Base-by-base conservation (phyloP, 2,797 vertebrate species). In the Centroberyx gerrardi region DNA sequence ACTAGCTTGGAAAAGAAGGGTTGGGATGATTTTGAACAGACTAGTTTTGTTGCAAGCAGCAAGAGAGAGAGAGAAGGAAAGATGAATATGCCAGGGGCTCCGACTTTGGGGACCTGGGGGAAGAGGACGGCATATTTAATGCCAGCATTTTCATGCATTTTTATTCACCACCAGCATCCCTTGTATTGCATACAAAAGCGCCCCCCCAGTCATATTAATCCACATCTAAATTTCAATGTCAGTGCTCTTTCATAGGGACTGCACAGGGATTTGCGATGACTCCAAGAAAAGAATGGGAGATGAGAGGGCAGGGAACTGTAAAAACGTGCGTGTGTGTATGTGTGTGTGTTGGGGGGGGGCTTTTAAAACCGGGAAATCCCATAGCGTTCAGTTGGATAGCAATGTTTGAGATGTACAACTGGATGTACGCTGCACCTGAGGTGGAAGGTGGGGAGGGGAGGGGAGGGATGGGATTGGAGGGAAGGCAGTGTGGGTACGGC, bases 191-290 rank as follows among this genome's bases (percentile, higher is more conserved):
- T 83, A 85, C 72, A 90, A 90, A 92, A 81, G 66, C 58, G 4
- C 60, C 58, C 77, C 66, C 68, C 76, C 18, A 74, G 83, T 79
- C 68, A 85, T 84, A 90, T 90, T 90, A 92, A 90, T 91, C 79
- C 71, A 86, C 85, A 90, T 87, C 80, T 88, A 91, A 87, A 90
- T 92, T 88, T 87, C 68, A 80, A 55, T 87, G 82, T 87, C 85
- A 75, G 55, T 83, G 88, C 79, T 87, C 63, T 85, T 88, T 80
- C 78, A 81, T 46, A 33, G 68, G 70, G 70, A 72, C 76, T 72
- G 74, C 70, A 81, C 65, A 58, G 80, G 81, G 72, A 92, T 85
- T 82, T 88, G 81, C 75, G 70, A 74, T 76, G 53, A 81, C 67
- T 87, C 68, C 53, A 68, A 67, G 65, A 76, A 52, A 44, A 76